Conservation (phyloP, 2,113 vertebrate species). For the Catharus fuscescens region DNA sequence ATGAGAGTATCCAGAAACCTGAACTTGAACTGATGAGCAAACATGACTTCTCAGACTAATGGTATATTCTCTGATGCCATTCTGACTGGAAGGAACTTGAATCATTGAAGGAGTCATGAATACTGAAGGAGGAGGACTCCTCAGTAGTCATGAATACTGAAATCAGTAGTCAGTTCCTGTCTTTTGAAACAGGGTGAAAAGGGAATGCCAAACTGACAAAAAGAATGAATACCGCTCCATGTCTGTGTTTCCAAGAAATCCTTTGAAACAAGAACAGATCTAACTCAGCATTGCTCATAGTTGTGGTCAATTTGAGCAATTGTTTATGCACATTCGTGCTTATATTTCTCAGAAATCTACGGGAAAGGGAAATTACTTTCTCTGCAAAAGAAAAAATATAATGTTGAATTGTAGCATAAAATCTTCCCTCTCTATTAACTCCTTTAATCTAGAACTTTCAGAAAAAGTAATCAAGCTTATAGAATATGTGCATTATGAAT, state of each 20-base stretch:
- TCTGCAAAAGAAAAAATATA: background rate
- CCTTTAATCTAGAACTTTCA: background rate
- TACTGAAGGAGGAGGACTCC: too few species aligned
- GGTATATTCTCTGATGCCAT: background rate
- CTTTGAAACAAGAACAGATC: background rate
- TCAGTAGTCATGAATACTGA: background rate
- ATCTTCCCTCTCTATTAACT: background rate
- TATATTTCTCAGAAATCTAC: background rate
- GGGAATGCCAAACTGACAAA: background rate
- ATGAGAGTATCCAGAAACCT: background rate
- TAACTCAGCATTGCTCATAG: background rate
- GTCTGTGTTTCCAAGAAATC: background rate
- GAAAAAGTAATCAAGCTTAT: background rate
- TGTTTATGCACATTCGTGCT: background rate
- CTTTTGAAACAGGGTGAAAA: conserved; percentile 3
- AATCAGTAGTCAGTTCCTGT: background rate
- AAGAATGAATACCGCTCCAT: background rate
- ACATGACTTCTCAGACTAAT: background rate
- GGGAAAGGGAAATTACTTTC: background rate
- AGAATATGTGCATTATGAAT: background rate
- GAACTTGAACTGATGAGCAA: background rate
- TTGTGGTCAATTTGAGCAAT: background rate
- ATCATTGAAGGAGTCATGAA: background rate
- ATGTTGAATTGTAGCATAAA: background rate
- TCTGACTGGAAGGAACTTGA: background rate